Evolutionary conservation across 2,113 vertebrate species (phyloP), one percentile per base, ranked within the genome.

Genomic region (Orthonyx spaldingii): DNA sequence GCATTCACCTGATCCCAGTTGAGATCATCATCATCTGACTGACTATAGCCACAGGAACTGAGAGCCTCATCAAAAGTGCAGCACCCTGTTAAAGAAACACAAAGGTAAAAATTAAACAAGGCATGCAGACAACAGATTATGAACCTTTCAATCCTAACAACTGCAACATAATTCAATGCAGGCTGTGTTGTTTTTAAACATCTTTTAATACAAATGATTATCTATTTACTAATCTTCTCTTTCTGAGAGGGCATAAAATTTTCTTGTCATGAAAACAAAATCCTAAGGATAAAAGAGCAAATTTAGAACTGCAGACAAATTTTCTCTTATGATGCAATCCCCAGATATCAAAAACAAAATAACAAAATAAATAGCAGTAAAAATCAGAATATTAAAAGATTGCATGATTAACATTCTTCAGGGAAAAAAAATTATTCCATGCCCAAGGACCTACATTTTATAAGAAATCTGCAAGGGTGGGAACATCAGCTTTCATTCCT

Each of bases 1-100:
- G 98, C 97, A 63, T 98, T 99, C 96, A 98, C 97, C 94, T 99
- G 99, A 76, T 99, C 99, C 99, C 99, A 99, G 68, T 99, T 98
- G 89, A 99, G 98, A 97, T 99, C 99, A 80, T 99, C 99, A 3
- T 99, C 98, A 68, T 98, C 98, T 32, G 98, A 98, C 95, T 99
- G 99, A 90, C 98, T 99, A 49, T 99, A 99, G 28, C 99, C 99
- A 92, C 99, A 99, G 0, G 98, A 98, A 68, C 97, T 97, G 44
- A 99, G 98, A 3, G 99, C 98, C 87, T 98, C 99, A 94, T 99
- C 99, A 28, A 99, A 99, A 93, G 98, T 98, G 96, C 99, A 99
- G 84, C 99, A 99, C 60, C 99, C 99, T 99, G 97, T 47, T 79
- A 96, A 90, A 80, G 49, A 95, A 93, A 94, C 57, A 86, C 80